A percentile compares a stretch with the other conserved stretches of the same genome.
Evolutionary conservation across 2,113 vertebrate genomes (phyloP).

Genomic region (Pontoporia blainvillei): DNA sequence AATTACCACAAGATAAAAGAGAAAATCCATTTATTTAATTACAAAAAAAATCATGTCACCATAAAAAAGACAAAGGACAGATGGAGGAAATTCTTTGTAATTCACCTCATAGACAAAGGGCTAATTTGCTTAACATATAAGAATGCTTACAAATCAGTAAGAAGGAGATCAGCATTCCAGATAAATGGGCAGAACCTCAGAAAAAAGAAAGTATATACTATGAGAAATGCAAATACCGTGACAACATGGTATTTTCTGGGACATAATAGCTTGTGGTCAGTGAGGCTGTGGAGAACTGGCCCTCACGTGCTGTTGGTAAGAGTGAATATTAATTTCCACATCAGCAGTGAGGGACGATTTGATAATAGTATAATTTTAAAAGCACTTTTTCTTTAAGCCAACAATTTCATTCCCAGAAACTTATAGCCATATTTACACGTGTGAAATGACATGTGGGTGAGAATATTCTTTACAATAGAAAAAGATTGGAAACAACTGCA

Average conservation of each 20-base stretch:
- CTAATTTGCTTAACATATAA: constrained; percentile 27
- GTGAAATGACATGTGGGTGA: neutral
- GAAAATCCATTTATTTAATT: constrained; percentile 35
- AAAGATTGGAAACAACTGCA: neutral
- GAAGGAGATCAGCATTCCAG: neutral
- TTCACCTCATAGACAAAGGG: neutral
- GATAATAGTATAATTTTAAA: neutral
- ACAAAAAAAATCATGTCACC: neutral
- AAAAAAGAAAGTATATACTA: neutral
- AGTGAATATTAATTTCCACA: neutral
- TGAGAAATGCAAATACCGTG: neutral
- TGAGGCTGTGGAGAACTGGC: neutral
- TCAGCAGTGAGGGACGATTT: neutral
- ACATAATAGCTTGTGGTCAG: neutral
- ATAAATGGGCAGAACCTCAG: neutral
- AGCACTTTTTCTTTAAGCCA: neutral
- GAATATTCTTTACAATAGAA: neutral
- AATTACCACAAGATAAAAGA: constrained; percentile 49
- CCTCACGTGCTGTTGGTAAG: no score
- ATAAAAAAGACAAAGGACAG: constrained; percentile 42
- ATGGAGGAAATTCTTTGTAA: constrained; percentile 4
- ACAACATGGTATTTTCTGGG: neutral
- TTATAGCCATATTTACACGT: neutral
- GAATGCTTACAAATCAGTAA: constrained; percentile 8
- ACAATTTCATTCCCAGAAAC: neutral